Evolutionary conservation across 2,888 invertebrate species (phyloP), one percentile per base, ranked within the genome.

Genomic region (Lathronympha strigana): DNA sequence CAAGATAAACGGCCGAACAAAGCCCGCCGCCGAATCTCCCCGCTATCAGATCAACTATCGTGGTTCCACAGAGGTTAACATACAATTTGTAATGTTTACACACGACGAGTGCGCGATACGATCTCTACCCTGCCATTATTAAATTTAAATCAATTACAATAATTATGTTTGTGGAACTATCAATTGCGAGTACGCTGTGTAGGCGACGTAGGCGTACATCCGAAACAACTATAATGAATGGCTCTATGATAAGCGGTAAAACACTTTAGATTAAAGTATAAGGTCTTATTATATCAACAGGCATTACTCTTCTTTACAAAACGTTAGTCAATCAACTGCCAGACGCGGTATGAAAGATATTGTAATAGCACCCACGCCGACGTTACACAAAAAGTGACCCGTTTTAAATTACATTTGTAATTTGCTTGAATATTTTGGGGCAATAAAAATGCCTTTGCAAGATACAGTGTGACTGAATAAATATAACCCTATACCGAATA

Each of bases 131-230:
- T 79, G 78, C 80, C 77, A 87, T 89, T 89, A 88, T 85, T 83
- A 84, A 83, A 88, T 89, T 90, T 86, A 88, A 89, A 87, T 89
- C 90, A 89, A 91, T 91, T 90, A 90, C 85, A 81, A 76, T 87
- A 86, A 90, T 90, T 88, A 87, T 84, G 81, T 83, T 85, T 83
- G 80, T 81, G 76, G 78, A 78, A 75, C 74, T 74, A 71, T 73
- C 67, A 66, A 49, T 53, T 71, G 71, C 70, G 69, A 73, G 75
- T 76, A 73, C 72, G 61, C 54, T 61, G n/a, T n/a, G n/a, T 67
- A 72, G 73, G 72, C 70, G 90, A 72, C 70, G 90, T 88, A 83
- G 87, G 88, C 90, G 88, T 84, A 73, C 73, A 76, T 73, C 79
- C 73, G 73, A 78, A 77, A 78, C 79, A 73, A 74, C 74, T 76